phyloP scores from a whole-genome alignment of 2,888 invertebrate species.

The Cheilosia pagana region DNA sequence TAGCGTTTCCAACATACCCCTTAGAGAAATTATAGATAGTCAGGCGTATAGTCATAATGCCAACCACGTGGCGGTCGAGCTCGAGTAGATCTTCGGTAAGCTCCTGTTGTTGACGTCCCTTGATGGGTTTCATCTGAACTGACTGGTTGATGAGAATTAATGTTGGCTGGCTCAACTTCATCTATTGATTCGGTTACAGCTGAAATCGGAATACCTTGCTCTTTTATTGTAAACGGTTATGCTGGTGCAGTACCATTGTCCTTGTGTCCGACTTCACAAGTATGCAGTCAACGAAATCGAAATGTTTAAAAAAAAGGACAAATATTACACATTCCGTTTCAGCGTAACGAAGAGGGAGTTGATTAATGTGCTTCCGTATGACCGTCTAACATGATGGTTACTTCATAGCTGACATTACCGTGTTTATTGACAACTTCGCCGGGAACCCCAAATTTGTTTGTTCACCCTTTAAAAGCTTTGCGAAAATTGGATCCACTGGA shows the following conservation, averaged over 20 bases:
- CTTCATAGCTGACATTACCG: not conserved
- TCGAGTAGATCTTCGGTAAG: not conserved
- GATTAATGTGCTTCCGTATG: not conserved
- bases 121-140: not conserved
- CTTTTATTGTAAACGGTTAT: not conserved
- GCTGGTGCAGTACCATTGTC: not conserved
- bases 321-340: not conserved
- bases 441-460: not conserved
- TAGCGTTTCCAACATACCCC: not conserved
- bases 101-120: not conserved
- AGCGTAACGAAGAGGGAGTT: not conserved
- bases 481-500: not conserved
- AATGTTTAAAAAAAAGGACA: not conserved
- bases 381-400: not conserved
- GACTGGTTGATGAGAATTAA: too few relatives aligned
- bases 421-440: not conserved
- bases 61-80: conserved; percentile 1
- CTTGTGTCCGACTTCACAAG: not conserved
- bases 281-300: not conserved
- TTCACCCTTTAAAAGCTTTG: not conserved
- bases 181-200: not conserved
- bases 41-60: not conserved
- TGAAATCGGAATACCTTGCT: not conserved
- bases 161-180: not conserved
- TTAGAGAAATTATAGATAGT: not conserved